phyloP scores from a whole-genome alignment of 2,888 invertebrate species.

The Harpalus rubripes region DNA sequence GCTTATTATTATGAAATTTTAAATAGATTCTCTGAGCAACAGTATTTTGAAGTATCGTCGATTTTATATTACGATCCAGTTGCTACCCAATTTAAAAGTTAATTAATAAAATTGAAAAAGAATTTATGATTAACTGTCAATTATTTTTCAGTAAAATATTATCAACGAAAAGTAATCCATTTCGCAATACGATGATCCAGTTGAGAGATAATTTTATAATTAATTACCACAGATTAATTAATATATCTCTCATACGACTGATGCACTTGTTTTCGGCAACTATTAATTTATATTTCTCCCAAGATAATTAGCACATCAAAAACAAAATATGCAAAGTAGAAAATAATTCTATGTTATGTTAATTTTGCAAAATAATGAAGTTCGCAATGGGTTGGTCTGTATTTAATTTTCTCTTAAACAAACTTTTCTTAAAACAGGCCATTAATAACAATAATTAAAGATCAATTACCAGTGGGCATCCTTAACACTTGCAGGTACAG shows the following conservation, averaged over 20 bases:
- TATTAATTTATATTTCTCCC: background rate
- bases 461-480: constrained; percentile 29
- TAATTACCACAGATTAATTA: constrained; percentile 15
- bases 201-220: constrained; percentile 30
- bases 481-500: constrained; percentile 29
- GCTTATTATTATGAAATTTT: background rate
- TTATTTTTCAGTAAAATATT: constrained; percentile 25
- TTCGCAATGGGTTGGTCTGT: constrained; percentile 13
- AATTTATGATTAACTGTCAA: constrained; percentile 46
- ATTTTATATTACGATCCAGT: constrained; percentile 16
- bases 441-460: constrained; percentile 54
- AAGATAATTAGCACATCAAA: constrained; percentile 28
- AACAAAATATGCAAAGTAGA: constrained; percentile 7
- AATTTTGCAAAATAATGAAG: constrained; percentile 33
- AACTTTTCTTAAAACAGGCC: constrained; percentile 40
- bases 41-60: constrained; percentile 4
- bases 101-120: constrained; percentile 35
- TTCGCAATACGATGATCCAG: constrained; percentile 32
- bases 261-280: constrained; percentile 12
- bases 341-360: background rate
- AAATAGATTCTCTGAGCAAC: background rate
- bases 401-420: constrained; percentile 46
- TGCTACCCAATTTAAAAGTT: constrained; percentile 36
- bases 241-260: constrained; percentile 1
- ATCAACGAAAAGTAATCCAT: constrained; percentile 29